These are phyloP conservation scores for Sylvilagus bachmani DNA, from an alignment of 2,113 vertebrate genomes.

Conservation along the genomic window DNA sequence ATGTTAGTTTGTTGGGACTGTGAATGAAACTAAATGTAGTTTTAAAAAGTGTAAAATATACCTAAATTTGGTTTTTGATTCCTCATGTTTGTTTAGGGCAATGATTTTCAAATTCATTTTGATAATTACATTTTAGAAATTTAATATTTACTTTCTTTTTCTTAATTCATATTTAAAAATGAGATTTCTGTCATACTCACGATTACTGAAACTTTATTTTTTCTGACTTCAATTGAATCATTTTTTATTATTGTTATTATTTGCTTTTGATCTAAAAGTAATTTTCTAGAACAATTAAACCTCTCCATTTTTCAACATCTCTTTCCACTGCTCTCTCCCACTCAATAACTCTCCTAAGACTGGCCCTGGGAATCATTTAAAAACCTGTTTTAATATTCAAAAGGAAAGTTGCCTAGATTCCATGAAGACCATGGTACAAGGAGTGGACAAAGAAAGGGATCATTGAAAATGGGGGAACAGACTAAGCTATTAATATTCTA, in stretches of 20 bases:
- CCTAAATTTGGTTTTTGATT: neutral
- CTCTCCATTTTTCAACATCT: conserved; percentile 6
- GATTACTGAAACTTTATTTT: neutral
- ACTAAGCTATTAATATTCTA: neutral
- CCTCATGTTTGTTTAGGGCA: neutral
- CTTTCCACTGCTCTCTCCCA: neutral
- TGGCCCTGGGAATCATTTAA: neutral
- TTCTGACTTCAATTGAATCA: neutral
- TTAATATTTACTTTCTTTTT: conserved; percentile 16
- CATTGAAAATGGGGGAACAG: neutral
- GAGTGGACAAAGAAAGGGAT: neutral
- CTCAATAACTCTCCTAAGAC: neutral
- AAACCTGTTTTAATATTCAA: too few species aligned
- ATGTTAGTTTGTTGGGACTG: conserved; percentile 33
- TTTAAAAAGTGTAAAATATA: neutral
- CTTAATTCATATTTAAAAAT: conserved; percentile 25
- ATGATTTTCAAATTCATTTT: conserved; percentile 25
- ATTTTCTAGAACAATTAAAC: conserved; percentile 15
- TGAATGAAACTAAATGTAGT: conserved; percentile 18
- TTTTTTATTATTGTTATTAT: neutral
- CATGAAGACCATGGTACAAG: neutral
- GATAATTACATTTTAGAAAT: conserved; percentile 38
- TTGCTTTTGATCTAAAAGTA: conserved; percentile 29
- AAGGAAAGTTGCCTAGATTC: neutral
- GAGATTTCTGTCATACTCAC: neutral